A percentile compares a stretch with the other conserved stretches of the same genome.
Evolutionary conservation across 2,113 vertebrate species (phyloP).

Genomic region (Peromyscus leucopus): DNA sequence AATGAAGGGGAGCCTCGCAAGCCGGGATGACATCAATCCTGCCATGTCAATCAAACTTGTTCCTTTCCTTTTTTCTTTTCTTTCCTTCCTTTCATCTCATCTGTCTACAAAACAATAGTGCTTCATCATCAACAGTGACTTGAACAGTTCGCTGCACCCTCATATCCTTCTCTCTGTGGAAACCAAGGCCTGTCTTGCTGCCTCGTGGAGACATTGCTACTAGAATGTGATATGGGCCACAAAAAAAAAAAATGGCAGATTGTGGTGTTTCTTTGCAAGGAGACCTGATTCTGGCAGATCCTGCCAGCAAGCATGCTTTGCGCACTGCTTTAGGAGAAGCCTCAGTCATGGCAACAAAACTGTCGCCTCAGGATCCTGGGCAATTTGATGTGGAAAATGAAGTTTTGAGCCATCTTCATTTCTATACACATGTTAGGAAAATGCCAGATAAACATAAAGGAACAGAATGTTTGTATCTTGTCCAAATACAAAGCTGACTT

Average conservation of each 20-base stretch:
- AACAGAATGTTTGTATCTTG: neutral
- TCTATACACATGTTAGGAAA: neutral
- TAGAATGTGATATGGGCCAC: neutral
- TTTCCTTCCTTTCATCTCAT: neutral
- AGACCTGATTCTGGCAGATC: neutral
- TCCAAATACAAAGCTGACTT: neutral
- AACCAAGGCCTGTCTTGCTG: neutral
- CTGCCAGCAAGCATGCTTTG: neutral
- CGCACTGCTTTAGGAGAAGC: neutral
- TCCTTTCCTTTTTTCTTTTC: neutral
- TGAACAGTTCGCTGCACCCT: neutral
- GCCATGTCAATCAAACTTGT: neutral
- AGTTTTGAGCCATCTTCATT: neutral
- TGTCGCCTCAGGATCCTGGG: rapidly evolving
- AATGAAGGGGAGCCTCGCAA: neutral
- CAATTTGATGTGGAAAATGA: neutral
- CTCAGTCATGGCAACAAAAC: neutral
- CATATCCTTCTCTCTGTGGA: neutral
- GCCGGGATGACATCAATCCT: neutral
- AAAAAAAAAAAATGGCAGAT: neutral
- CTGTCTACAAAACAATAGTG: neutral
- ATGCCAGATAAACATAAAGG: neutral
- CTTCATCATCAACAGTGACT: neutral
- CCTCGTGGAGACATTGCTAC: neutral
- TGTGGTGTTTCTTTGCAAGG: neutral